Evolutionary conservation across 2,113 vertebrate genomes (phyloP).

Genomic region (Heptranchias perlo): DNA sequence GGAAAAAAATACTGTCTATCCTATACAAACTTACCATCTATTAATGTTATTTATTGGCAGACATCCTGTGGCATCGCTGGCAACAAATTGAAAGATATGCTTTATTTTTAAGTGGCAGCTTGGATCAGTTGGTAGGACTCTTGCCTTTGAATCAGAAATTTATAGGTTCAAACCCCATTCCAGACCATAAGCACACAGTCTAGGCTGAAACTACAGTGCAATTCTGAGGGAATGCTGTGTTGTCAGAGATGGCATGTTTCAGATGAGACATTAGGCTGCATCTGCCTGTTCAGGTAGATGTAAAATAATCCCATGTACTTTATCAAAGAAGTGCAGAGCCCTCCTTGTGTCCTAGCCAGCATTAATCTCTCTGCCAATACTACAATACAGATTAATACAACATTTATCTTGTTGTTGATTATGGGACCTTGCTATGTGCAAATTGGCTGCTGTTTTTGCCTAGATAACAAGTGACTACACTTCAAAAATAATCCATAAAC

Average conservation of each 20-base stretch:
- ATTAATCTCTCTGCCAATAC: neutral
- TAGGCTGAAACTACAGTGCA: neutral
- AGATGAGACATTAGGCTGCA: neutral
- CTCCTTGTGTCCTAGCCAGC: neutral
- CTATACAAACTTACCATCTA: neutral
- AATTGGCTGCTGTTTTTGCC: neutral
- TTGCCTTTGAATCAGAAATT: neutral
- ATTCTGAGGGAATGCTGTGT: neutral
- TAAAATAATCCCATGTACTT: neutral
- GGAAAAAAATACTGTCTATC: neutral
- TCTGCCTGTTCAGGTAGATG: neutral
- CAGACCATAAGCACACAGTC: neutral
- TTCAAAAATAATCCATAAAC: neutral
- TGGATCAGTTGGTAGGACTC: neutral
- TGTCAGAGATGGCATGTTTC: neutral
- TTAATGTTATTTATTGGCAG: neutral
- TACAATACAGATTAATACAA: neutral
- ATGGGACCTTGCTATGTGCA: neutral
- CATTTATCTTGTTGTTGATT: neutral
- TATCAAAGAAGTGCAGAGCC: neutral
- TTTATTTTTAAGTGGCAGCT: neutral
- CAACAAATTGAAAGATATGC: neutral
- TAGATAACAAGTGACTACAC: neutral
- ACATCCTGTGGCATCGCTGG: neutral
- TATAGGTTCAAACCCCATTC: neutral